Percentiles rank a stretch among this genome's conserved stretches.
Conservation (phyloP, 2,888 invertebrate genomes). For the Notocelia uddmanniana region DNA sequence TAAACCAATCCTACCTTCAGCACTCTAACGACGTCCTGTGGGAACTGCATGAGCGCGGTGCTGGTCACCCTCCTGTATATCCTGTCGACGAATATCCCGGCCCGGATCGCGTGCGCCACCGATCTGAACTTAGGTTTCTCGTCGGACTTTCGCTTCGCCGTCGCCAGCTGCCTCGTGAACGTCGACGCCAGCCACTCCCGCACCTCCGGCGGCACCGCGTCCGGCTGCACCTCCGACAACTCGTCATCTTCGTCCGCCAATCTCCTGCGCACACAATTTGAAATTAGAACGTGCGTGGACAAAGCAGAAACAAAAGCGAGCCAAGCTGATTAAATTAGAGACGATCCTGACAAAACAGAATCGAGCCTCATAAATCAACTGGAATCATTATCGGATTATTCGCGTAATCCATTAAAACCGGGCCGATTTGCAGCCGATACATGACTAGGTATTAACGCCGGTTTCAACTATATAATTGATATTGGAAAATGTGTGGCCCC, state of each 20-base stretch:
- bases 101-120: constrained; percentile 98
- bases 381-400: constrained; percentile 20
- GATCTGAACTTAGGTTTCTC: constrained; percentile 96
- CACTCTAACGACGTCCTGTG: constrained; percentile 93
- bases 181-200: constrained; percentile 98
- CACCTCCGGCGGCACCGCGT: constrained; percentile 98
- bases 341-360: constrained; percentile 29
- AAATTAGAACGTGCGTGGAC: constrained; percentile 3
- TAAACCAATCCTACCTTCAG: constrained; percentile 92
- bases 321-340: constrained; percentile 15
- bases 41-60: constrained; percentile 94
- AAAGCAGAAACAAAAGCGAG: constrained; percentile 21
- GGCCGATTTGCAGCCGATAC: constrained; percentile 21
- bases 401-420: constrained; percentile 29
- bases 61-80: constrained; percentile 94
- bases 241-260: constrained; percentile 97
- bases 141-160: constrained; percentile 90
- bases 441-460: constrained; percentile 22
- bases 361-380: constrained; percentile 14
- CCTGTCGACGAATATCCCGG: constrained; percentile 98
- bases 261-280: constrained; percentile 85
- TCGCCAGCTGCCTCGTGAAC: constrained; percentile 95
- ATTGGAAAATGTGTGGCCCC: constrained; percentile 27
- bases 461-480: constrained; percentile 30
- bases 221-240: constrained; percentile 97